phyloP scores from a whole-genome alignment of 2,113 vertebrate species.

The Psilopogon haemacephalus region DNA sequence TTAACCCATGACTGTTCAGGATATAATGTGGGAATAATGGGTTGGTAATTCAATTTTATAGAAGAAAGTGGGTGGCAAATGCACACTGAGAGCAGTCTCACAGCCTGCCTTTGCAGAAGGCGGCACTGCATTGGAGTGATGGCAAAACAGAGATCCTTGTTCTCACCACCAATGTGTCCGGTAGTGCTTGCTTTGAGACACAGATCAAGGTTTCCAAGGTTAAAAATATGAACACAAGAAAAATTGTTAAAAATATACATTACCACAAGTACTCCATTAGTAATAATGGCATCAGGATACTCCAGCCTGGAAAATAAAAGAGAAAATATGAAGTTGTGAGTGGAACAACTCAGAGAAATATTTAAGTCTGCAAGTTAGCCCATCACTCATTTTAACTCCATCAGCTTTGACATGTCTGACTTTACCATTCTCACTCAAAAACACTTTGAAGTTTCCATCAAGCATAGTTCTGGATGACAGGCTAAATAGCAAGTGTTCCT shows the following conservation, averaged over 20 bases:
- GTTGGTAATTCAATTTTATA: background rate
- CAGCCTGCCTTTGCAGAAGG: background rate
- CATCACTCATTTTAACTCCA: background rate
- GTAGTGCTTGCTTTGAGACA: background rate
- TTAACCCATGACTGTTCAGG: background rate
- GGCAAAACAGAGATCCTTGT: background rate
- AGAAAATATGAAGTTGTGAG: background rate
- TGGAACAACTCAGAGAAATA: background rate
- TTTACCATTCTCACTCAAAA: background rate
- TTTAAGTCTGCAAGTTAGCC: background rate
- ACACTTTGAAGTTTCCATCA: background rate
- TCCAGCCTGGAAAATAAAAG: conserved; percentile 72
- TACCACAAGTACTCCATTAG: conserved; percentile 86
- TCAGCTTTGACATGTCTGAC: background rate
- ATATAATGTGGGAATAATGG: background rate
- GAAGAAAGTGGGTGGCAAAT: background rate
- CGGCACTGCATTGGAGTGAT: background rate
- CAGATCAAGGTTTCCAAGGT: background rate
- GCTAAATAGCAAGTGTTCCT: background rate
- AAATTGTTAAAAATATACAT: background rate
- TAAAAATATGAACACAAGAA: background rate
- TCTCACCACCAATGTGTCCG: background rate
- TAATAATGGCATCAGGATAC: conserved; percentile 69
- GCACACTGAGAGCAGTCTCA: background rate
- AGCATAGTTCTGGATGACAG: background rate